Base-by-base conservation (phyloP, 53 echinoderm and acorn worm genomes). In the Glandiceps talaboti region DNA sequence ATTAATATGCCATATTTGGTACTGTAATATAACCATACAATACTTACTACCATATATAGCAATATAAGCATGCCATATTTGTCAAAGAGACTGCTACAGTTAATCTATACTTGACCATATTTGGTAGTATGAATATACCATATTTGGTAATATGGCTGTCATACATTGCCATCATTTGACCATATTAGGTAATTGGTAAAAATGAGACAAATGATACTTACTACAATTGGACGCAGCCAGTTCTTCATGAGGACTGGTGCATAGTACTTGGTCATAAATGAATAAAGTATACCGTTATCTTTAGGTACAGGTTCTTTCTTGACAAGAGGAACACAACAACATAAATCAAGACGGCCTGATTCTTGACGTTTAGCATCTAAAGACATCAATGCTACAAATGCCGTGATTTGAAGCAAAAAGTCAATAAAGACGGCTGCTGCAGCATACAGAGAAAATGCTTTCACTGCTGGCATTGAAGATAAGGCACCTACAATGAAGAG, bases 381-480 rank as follows among this genome's bases (percentile, higher is more conserved):
- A 0, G 90, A 77, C 75, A 93, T 81, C n/a, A 93, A 31, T 25
- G 93, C 93, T 1, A 93, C 90, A 77, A 93, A 93, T 80, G 87
- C 87, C 1, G 93, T 87, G n/a, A 93, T 84, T 31, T 93, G 93
- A 20, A 93, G 93, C 33, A 93, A 33, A 77, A 93, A 93, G 30
- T 93, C 90, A 75, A 92, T 90, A n/a, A 88, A 81, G 10, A 93
- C 93, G 26, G 93, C 93, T 32, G 88, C 80, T 14, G 93, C 90
- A 12, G 93, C 90, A 77, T 93, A 93, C 81, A 90, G 82, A 28
- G 92, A 90, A 82, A 93, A 93, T 14, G 93, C 93, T 31, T 88
- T 93, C 29, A 93, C 93, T 14, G 93, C 93, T 26, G 93, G 93
- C 93, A 93, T 93, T 79, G 31, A 85, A 29, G 93, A 93, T 85